Conservation (phyloP, 2,797 vertebrate species). For the Spinus olivaceus region DNA sequence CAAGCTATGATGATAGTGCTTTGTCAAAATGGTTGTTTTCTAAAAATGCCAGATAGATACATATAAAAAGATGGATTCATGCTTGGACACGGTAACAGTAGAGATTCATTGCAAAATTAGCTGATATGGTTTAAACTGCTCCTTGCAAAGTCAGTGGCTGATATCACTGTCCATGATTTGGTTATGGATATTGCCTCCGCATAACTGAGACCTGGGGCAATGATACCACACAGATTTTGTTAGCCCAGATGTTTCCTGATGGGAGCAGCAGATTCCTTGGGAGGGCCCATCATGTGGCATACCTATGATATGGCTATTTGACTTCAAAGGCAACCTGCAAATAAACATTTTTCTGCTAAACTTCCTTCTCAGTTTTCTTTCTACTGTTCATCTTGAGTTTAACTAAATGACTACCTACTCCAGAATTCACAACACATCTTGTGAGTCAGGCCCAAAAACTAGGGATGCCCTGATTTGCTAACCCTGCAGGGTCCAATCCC, state of each 20-base stretch:
- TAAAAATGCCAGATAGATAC: background rate
- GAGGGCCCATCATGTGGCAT: background rate
- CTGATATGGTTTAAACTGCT: background rate
- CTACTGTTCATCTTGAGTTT: background rate
- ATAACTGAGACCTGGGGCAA: background rate
- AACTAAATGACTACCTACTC: background rate
- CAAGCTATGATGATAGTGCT: background rate
- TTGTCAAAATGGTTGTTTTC: background rate
- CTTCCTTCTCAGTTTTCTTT: background rate
- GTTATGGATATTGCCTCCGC: background rate
- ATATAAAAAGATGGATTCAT: background rate
- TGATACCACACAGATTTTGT: background rate
- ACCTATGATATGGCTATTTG: background rate
- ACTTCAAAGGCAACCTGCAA: background rate
- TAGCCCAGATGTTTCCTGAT: constrained; percentile 20
- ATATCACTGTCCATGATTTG: background rate
- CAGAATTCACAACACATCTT: background rate
- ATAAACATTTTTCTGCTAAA: background rate
- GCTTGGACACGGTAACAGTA: background rate
- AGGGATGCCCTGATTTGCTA: background rate
- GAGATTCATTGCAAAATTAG: background rate
- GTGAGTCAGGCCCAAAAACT: background rate
- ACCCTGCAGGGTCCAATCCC: background rate
- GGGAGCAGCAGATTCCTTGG: background rate
- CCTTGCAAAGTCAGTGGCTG: background rate